Evolutionary conservation across 2,888 invertebrate genomes (phyloP).

Genomic region (Harpalus rufipes): DNA sequence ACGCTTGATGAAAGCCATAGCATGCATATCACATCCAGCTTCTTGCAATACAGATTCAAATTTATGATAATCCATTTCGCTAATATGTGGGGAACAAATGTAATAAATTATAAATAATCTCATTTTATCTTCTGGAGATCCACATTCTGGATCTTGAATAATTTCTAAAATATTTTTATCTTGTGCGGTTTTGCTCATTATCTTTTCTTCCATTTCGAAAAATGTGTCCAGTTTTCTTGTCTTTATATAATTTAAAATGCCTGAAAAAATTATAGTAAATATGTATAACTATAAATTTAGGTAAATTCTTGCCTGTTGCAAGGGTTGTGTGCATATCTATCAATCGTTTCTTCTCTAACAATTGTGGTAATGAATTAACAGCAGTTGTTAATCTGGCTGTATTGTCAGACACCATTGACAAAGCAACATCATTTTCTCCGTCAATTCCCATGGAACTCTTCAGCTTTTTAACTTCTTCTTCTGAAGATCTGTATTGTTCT

Average conservation of each 20-base stretch:
- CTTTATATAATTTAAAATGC: slow-evolving; percentile 91
- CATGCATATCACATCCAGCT: slow-evolving; percentile 91
- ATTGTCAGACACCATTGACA: slow-evolving; percentile 93
- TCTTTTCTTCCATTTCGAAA: slow-evolving; percentile 98
- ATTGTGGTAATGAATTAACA: slow-evolving; percentile 96
- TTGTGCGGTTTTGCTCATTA: slow-evolving; percentile 91
- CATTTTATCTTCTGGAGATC: slow-evolving; percentile 94
- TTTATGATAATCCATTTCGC: slow-evolving; percentile 91
- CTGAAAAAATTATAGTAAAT: slow-evolving; percentile 73
- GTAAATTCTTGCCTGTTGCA: slow-evolving; percentile 86
- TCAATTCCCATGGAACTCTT: slow-evolving; percentile 97
- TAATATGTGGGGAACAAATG: slow-evolving; percentile 89
- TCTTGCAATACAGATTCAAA: slow-evolving; percentile 88
- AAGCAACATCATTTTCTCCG: slow-evolving; percentile 91
- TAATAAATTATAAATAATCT: slow-evolving; percentile 95
- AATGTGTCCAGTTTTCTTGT: slow-evolving; percentile 95
- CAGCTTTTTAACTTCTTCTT: slow-evolving; percentile 97
- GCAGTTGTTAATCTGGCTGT: slow-evolving; percentile 96
- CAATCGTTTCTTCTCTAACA: slow-evolving; percentile 97
- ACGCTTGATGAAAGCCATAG: slow-evolving; percentile 93
- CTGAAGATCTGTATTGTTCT: slow-evolving; percentile 93
- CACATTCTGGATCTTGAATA: slow-evolving; percentile 91
- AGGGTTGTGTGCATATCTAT: slow-evolving; percentile 99
- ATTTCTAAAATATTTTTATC: slow-evolving; percentile 94
- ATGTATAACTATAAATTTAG: background rate